phyloP scores from a whole-genome alignment of 2,888 invertebrate genomes.

The Ectobius pallidus region DNA sequence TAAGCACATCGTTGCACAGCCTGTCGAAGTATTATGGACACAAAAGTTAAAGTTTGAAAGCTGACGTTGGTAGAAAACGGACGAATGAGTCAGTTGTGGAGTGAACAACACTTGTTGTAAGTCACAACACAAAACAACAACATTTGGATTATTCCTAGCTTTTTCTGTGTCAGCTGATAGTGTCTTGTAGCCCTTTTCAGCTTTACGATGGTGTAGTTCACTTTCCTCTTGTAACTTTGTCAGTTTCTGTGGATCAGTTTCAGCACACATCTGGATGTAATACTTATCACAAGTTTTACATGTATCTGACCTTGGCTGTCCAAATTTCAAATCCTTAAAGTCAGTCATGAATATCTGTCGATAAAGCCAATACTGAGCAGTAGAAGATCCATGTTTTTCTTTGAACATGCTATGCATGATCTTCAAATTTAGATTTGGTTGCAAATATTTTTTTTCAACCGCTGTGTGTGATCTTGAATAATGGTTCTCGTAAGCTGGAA shows the following conservation, averaged over 20 bases:
- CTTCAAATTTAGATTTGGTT: background rate
- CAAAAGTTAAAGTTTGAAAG: slow-evolving; percentile 8
- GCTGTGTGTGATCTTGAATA: background rate
- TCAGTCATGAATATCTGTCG: background rate
- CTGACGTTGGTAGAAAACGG: slow-evolving; percentile 14
- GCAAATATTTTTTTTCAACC: slow-evolving; percentile 6
- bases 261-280: background rate
- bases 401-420: slow-evolving; percentile 7
- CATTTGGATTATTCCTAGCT: background rate
- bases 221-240: too few relatives aligned
- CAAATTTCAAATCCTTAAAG: background rate
- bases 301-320: background rate
- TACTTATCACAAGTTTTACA: background rate
- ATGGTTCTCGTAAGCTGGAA: slow-evolving; percentile 10
- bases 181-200: background rate
- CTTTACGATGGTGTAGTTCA: background rate
- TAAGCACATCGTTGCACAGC: background rate
- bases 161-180: background rate
- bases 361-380: slow-evolving; percentile 2
- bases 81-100: background rate
- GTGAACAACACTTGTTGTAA: slow-evolving; percentile 16
- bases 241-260: background rate
- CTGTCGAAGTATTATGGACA: background rate
- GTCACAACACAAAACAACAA: background rate
- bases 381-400: background rate